A percentile compares a stretch with the other conserved stretches of the same genome.
Evolutionary conservation across 2,888 invertebrate genomes (phyloP).

Genomic region (Nomada lathburiana): DNA sequence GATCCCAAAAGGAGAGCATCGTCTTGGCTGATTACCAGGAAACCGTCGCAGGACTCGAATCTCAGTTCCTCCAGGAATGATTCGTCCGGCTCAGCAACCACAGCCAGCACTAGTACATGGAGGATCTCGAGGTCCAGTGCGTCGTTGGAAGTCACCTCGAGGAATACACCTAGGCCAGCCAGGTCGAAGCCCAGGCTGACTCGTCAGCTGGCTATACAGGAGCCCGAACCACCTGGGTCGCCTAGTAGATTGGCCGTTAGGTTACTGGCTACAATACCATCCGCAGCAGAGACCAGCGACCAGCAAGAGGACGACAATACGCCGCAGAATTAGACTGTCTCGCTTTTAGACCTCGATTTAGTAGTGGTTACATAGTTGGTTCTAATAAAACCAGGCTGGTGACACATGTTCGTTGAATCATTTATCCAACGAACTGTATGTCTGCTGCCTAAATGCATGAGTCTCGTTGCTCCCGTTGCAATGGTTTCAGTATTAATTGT

Average conservation of each 20-base stretch:
- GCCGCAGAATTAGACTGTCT: constrained; percentile 39
- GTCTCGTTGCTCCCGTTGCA: constrained; percentile 33
- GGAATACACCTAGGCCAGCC: constrained; percentile 77
- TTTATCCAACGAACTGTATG: no score
- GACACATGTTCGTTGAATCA: no score
- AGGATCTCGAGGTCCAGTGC: constrained; percentile 94
- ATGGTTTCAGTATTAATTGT: constrained; percentile 59
- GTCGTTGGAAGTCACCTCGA: constrained; percentile 85
- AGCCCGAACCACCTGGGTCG: constrained; percentile 89
- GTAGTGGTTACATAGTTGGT: constrained; percentile 15
- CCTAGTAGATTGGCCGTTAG: constrained; percentile 86
- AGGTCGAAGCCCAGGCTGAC: constrained; percentile 90
- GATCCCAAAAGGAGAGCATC: constrained; percentile 93
- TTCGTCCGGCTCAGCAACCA: constrained; percentile 94
- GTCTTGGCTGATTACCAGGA: constrained; percentile 95
- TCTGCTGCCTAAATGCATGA: neutral
- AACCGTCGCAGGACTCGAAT: constrained; percentile 96
- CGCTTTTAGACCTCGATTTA: neutral
- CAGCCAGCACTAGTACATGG: constrained; percentile 96
- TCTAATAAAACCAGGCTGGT: neutral
- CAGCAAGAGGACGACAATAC: constrained; percentile 87
- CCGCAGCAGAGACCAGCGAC: constrained; percentile 90
- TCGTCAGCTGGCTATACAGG: constrained; percentile 92
- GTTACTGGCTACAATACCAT: constrained; percentile 90
- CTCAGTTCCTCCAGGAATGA: constrained; percentile 95